A percentile compares a stretch with the other conserved stretches of the same genome.
Evolutionary conservation across 2,113 vertebrate species (phyloP).

Genomic region (Melierax canorus): DNA sequence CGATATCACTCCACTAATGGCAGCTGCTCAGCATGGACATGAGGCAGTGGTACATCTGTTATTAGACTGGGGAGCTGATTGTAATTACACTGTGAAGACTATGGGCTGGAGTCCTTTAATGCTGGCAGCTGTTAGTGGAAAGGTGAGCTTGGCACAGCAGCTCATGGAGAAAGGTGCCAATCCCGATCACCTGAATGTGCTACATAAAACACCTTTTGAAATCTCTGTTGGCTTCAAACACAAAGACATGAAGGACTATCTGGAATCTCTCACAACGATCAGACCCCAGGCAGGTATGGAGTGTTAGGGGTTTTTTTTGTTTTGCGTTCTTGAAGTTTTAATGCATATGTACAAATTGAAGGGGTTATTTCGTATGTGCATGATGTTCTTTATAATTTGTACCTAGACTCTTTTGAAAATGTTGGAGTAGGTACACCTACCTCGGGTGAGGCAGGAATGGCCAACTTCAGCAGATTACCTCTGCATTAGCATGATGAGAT

Average conservation of each 20-base stretch:
- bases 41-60: slow-evolving; percentile 83
- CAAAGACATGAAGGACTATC: slow-evolving; percentile 86
- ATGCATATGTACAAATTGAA: not conserved
- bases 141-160: slow-evolving; percentile 85
- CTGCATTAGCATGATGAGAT: not conserved
- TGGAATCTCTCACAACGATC: slow-evolving; percentile 90
- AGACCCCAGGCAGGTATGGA: slow-evolving; percentile 87
- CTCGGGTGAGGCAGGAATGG: not conserved
- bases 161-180: slow-evolving; percentile 89
- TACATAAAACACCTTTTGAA: slow-evolving; percentile 92
- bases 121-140: slow-evolving; percentile 85
- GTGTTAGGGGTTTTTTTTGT: not conserved
- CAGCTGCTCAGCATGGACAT: slow-evolving; percentile 87
- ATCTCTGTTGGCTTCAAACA: slow-evolving; percentile 86
- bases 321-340: not conserved
- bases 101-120: slow-evolving; percentile 93
- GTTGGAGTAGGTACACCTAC: not conserved
- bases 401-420: not conserved
- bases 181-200: slow-evolving; percentile 84
- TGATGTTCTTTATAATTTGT: not conserved
- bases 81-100: slow-evolving; percentile 78
- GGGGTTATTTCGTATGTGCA: not conserved
- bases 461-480: not conserved
- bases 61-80: slow-evolving; percentile 91
- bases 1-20: slow-evolving; percentile 87